These are phyloP conservation scores for Vanessa tameamea DNA, from an alignment of 1,140 invertebrate genomes.

Conservation along the genomic window DNA sequence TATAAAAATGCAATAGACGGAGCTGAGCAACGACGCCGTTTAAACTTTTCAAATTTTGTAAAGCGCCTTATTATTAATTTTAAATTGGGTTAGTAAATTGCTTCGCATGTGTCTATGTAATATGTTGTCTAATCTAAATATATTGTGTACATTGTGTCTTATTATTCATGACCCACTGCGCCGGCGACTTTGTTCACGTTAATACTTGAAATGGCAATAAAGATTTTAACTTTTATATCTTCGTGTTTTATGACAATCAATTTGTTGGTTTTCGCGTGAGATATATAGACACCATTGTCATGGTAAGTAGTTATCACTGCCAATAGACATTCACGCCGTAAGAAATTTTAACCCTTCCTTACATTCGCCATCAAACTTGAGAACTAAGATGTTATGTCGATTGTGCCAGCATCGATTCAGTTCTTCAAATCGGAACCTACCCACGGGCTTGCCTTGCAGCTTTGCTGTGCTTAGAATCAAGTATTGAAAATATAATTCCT, in stretches of 20 bases:
- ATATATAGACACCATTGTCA: too few relatives aligned
- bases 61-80: conserved; percentile 68
- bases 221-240: neutral
- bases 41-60: conserved; percentile 79
- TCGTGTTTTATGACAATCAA: neutral
- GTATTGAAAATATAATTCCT: too few relatives aligned
- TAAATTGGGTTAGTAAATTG: conserved; percentile 57
- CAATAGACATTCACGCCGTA: too few relatives aligned
- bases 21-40: conserved; percentile 63
- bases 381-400: too few relatives aligned
- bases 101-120: neutral
- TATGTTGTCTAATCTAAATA: neutral
- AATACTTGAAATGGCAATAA: too few relatives aligned
- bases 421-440: too few relatives aligned
- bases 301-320: too few relatives aligned
- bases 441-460: too few relatives aligned
- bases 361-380: too few relatives aligned
- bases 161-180: neutral
- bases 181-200: neutral
- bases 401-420: too few relatives aligned
- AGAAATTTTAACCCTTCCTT: too few relatives aligned
- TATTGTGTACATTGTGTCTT: neutral
- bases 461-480: too few relatives aligned
- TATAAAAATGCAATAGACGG: conserved; percentile 77
- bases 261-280: neutral